Evolutionary conservation across 2,888 invertebrate species (phyloP).

Genomic region (Macrophya annulata): DNA sequence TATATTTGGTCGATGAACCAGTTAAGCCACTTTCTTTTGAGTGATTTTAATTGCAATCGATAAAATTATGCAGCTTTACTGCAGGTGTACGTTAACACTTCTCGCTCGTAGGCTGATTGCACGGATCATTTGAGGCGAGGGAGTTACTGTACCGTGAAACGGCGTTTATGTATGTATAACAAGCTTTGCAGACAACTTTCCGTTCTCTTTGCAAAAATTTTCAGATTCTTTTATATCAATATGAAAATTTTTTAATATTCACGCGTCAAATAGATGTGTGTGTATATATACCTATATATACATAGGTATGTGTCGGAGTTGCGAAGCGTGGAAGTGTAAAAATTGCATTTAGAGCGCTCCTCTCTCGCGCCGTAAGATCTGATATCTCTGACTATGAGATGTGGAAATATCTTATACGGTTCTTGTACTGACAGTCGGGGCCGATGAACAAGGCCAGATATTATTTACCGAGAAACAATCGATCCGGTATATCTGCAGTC

Average conservation of each 20-base stretch:
- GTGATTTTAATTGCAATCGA: constrained; percentile 20
- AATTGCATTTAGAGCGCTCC: constrained; percentile 9
- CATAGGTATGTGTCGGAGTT: background rate
- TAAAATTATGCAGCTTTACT: background rate
- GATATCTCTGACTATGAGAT: background rate
- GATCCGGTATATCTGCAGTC: background rate
- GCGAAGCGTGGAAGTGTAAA: background rate
- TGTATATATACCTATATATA: background rate
- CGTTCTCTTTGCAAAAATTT: constrained; percentile 8
- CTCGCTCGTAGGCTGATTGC: background rate
- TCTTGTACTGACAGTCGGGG: background rate
- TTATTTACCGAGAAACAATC: background rate
- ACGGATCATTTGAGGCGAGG: constrained; percentile 3
- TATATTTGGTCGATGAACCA: background rate
- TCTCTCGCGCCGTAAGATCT: background rate
- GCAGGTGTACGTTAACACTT: background rate
- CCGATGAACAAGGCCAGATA: background rate
- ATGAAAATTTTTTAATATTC: background rate
- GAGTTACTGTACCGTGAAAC: constrained; percentile 32
- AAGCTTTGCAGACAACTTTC: constrained; percentile 2
- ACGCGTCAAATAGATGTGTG: background rate
- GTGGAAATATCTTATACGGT: background rate
- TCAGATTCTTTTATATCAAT: background rate
- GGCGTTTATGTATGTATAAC: background rate
- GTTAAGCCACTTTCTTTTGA: background rate